These are phyloP conservation scores for Leptothorax acervorum DNA, from an alignment of 2,888 invertebrate genomes.

Conservation along the genomic window DNA sequence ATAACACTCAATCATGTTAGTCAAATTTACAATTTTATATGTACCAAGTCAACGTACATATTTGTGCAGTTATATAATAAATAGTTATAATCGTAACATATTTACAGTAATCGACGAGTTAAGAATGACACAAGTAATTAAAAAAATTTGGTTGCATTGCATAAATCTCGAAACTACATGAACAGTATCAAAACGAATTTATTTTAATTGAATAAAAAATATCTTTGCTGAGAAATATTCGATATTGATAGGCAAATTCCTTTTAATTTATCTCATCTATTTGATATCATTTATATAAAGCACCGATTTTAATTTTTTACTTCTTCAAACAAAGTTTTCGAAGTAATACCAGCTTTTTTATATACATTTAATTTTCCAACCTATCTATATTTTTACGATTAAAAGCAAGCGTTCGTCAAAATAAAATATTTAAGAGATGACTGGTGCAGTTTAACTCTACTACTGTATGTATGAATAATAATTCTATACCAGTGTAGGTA, in stretches of 20 bases:
- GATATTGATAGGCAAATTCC: slow-evolving; percentile 33
- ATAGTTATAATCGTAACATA: slow-evolving; percentile 40
- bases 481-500: neutral
- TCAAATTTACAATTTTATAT: slow-evolving; percentile 53
- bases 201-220: slow-evolving; percentile 11
- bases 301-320: slow-evolving; percentile 29
- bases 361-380: neutral
- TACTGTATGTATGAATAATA: neutral
- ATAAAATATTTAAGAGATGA: neutral
- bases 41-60: slow-evolving; percentile 17
- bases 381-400: slow-evolving; percentile 4
- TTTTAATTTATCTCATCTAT: slow-evolving; percentile 29
- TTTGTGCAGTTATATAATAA: neutral
- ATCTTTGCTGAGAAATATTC: neutral
- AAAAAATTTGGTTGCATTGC: neutral
- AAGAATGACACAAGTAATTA: neutral
- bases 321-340: slow-evolving; percentile 10
- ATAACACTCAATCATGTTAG: slow-evolving; percentile 60
- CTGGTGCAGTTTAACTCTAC: neutral
- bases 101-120: slow-evolving; percentile 35
- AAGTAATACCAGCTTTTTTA: neutral
- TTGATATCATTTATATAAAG: slow-evolving; percentile 30
- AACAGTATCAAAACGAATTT: slow-evolving; percentile 9
- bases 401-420: neutral
- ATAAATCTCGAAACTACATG: neutral